Percentiles rank a stretch among this genome's conserved stretches.
Conservation (phyloP, 2,113 vertebrate genomes). For the Odontophorus gujanensis region DNA sequence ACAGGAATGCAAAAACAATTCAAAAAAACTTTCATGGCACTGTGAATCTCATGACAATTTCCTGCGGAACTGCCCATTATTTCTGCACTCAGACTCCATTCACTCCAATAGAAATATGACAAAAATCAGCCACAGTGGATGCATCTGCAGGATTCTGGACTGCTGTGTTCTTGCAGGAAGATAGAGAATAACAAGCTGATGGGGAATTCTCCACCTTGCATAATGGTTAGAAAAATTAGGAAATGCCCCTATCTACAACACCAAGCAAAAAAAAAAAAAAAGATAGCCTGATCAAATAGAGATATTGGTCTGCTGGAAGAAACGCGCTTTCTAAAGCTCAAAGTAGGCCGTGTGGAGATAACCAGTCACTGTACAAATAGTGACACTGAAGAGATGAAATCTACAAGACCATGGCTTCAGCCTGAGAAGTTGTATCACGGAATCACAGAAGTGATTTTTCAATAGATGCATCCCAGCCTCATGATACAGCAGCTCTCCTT, state of each 20-base stretch:
- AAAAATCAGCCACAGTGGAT: background rate
- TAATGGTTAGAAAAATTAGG: background rate
- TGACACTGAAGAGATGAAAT: background rate
- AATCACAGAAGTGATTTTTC: background rate
- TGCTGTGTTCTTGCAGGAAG: background rate
- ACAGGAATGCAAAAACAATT: slow-evolving; percentile 16
- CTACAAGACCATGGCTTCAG: background rate
- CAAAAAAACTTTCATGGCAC: background rate
- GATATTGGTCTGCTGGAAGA: background rate
- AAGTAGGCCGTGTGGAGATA: background rate
- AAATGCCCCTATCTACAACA: background rate
- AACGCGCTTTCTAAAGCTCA: background rate
- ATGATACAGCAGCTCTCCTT: background rate
- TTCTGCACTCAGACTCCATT: background rate
- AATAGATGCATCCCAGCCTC: background rate
- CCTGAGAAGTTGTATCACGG: background rate
- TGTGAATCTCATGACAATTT: slow-evolving; percentile 26
- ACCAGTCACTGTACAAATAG: background rate
- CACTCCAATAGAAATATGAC: background rate
- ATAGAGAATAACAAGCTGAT: background rate
- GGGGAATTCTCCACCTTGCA: background rate
- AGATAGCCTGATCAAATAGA: background rate
- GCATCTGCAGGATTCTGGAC: background rate
- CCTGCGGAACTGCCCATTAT: slow-evolving; percentile 3
- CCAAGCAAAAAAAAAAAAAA: background rate